phyloP scores from a whole-genome alignment of 2,797 vertebrate species.

The Ispidina lecontei region DNA sequence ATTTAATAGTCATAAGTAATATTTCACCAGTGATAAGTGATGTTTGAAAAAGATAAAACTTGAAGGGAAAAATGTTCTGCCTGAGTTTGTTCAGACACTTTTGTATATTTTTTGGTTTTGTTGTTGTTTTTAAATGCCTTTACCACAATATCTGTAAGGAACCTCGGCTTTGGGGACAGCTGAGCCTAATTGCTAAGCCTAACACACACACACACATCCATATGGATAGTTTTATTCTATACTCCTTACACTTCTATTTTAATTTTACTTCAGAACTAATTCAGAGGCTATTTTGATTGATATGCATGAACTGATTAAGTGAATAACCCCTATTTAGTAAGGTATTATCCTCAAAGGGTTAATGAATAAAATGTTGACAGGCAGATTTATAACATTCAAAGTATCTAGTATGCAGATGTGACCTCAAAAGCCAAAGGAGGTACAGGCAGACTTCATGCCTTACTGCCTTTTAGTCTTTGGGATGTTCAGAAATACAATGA shows the following conservation, averaged over 20 bases:
- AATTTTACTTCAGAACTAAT: neutral
- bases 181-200: neutral
- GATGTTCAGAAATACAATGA: too few species aligned
- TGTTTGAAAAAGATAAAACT: conserved; percentile 12
- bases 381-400: neutral
- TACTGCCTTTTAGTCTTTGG: neutral
- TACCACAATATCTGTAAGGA: neutral
- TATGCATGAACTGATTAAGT: neutral
- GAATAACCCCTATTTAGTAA: neutral
- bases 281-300: neutral
- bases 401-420: neutral
- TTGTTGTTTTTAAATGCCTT: neutral
- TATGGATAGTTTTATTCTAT: neutral
- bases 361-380: neutral
- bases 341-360: neutral
- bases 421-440: neutral
- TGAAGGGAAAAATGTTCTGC: neutral
- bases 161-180: neutral
- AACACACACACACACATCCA: fast-evolving
- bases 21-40: conserved; percentile 41
- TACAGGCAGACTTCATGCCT: neutral
- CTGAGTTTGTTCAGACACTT: neutral
- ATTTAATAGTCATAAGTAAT: conserved; percentile 50
- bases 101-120: neutral
- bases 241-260: neutral